Evolutionary conservation across 2,797 vertebrate genomes (phyloP), one percentile per base, ranked within the genome.

Genomic region (Sebastes cheni): DNA sequence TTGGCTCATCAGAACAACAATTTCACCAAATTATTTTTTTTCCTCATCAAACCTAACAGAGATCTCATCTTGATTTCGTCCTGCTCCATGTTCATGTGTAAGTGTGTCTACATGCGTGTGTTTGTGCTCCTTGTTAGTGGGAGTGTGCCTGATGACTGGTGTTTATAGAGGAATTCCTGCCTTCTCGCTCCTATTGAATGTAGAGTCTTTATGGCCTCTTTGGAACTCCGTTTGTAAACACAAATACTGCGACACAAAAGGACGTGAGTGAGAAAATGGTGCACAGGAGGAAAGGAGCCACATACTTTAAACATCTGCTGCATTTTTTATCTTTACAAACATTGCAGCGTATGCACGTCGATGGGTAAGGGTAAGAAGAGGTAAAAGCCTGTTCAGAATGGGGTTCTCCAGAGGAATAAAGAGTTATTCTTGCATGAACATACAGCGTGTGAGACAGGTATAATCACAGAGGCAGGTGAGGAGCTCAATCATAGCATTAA

Each of bases 111-210:
- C 22, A 3, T 54, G 39, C 60, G 71, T 52, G 29, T 92, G 89
- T 92, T 91, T 93, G 89, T 72, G 32, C 82, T 88, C 60, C 85
- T 87, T 56, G 72, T 92, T 91, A 89, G 68, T 79, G 69, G 85
- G 75, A 86, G 91, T 86, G 86, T 91, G 88, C 72, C 80, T 76
- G 81, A 90, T 86, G 88, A 83, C 82, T 86, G 66, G 67, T 91
- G 87, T 94, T 94, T 92, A 90, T 78, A 75, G 86, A 92, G 89
- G 91, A 93, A 95, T 95, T 95, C 93, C 91, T 93, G 84, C 79
- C 81, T 82, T 86, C 84, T 92, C 55, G 13, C 79, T 73, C 84
- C 90, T 79, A 89, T 93, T 91, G 85, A 93, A 77, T 29, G 59
- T 32, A 5, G 23, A 67, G 65, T 82, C 82, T 95, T 94, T 94